These are phyloP conservation scores for Andrena praecox DNA, from an alignment of 2,888 invertebrate genomes.

Conservation along the genomic window DNA sequence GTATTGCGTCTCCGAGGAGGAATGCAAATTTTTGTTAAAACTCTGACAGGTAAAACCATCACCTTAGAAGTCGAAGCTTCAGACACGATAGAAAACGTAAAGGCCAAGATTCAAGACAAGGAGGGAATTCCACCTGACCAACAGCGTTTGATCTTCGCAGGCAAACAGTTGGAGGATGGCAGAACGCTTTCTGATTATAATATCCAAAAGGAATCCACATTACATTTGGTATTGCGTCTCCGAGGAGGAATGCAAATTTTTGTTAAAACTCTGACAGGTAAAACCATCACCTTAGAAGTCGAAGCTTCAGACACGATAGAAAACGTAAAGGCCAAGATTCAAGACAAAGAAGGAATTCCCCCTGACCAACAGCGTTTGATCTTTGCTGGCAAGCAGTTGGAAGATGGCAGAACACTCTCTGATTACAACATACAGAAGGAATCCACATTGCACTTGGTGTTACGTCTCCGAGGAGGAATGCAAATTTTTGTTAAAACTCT, in stretches of 20 bases:
- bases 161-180: conserved; percentile 81
- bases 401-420: conserved; percentile 29
- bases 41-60: conserved; percentile 14
- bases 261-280: conserved; percentile 87
- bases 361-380: conserved; percentile 58
- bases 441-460: conserved; percentile 1
- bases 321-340: conserved; percentile 87
- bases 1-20: background rate
- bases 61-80: conserved; percentile 19
- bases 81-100: conserved; percentile 19
- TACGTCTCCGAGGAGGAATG: conserved; percentile 35
- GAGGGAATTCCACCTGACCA: conserved; percentile 53
- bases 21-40: conserved; percentile 9
- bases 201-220: conserved; percentile 85
- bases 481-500: conserved; percentile 36
- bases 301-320: conserved; percentile 88
- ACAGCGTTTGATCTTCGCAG: conserved; percentile 47
- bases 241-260: conserved; percentile 90
- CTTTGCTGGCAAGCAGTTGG: conserved; percentile 45
- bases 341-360: conserved; percentile 81
- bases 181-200: conserved; percentile 77
- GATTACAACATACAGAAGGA: conserved; percentile 46
- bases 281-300: conserved; percentile 87
- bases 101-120: conserved; percentile 38
- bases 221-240: conserved; percentile 87